Percentiles rank a stretch among this genome's conserved stretches.
Conservation (phyloP, 1,140 invertebrate genomes). For the Neodiprion lecontei region DNA sequence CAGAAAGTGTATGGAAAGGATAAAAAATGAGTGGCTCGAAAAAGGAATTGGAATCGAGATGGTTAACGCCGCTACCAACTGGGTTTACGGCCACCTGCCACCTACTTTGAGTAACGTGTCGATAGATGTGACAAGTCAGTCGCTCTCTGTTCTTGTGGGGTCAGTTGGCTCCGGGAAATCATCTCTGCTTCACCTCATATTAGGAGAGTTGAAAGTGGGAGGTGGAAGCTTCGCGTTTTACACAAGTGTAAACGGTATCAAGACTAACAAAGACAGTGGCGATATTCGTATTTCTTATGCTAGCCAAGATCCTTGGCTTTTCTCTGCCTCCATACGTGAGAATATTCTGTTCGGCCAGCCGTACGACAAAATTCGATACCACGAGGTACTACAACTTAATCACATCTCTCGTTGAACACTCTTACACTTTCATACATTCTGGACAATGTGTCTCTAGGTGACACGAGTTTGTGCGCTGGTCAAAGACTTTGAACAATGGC, state of each 20-base stretch:
- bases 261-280: slow-evolving; percentile 36
- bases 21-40: neutral
- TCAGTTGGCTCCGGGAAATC: slow-evolving; percentile 83
- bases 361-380: slow-evolving; percentile 73
- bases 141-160: slow-evolving; percentile 78
- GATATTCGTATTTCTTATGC: slow-evolving; percentile 74
- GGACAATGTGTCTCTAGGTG: slow-evolving; percentile 59
- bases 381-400: slow-evolving; percentile 61
- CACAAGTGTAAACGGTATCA: slow-evolving; percentile 2
- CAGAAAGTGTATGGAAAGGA: neutral
- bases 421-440: slow-evolving; percentile 33
- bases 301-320: slow-evolving; percentile 81
- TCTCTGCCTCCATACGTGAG: slow-evolving; percentile 72
- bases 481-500: slow-evolving; percentile 81
- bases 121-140: slow-evolving; percentile 69
- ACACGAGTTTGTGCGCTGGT: slow-evolving; percentile 72
- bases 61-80: slow-evolving; percentile 51
- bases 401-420: neutral
- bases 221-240: slow-evolving; percentile 64
- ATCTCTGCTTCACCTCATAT: slow-evolving; percentile 74
- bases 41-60: slow-evolving; percentile 26
- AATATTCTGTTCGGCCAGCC: slow-evolving; percentile 84
- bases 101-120: slow-evolving; percentile 67
- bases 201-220: slow-evolving; percentile 73
- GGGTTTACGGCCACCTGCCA: slow-evolving; percentile 47